These are phyloP conservation scores for Zeuzera pyrina DNA, from an alignment of 2,888 invertebrate genomes.

Conservation along the genomic window DNA sequence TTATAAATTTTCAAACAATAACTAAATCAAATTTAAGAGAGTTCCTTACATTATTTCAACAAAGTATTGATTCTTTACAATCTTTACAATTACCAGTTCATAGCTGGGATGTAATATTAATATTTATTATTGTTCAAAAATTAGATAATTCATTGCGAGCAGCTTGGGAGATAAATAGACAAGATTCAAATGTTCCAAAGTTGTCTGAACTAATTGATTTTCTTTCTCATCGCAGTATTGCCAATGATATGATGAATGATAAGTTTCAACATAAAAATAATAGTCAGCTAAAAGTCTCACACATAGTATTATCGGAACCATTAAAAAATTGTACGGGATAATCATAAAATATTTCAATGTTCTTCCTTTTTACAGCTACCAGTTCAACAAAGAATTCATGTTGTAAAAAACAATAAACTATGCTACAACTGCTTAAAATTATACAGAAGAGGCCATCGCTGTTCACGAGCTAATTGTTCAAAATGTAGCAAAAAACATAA, in stretches of 20 bases:
- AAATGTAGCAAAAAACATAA: slow-evolving; percentile 2
- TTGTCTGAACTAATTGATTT: neutral
- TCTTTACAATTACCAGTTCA: neutral
- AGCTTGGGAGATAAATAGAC: neutral
- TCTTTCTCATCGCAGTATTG: neutral
- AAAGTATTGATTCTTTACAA: neutral
- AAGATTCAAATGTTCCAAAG: neutral
- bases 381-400: neutral
- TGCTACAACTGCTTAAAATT: slow-evolving; percentile 5
- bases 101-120: neutral
- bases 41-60: neutral
- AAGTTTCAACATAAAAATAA: neutral
- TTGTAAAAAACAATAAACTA: slow-evolving; percentile 1
- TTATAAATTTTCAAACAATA: neutral
- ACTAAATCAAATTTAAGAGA: neutral
- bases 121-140: neutral
- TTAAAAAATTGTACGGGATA: neutral
- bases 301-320: neutral
- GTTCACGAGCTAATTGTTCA: slow-evolving; percentile 2
- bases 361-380: slow-evolving; percentile 1
- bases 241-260: neutral
- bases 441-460: slow-evolving; percentile 4
- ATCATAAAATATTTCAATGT: slow-evolving; percentile 1
- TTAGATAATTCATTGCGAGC: neutral
- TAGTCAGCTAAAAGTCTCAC: neutral